phyloP scores from a whole-genome alignment of 2,113 vertebrate genomes.

The Chaetodon trifascialis region DNA sequence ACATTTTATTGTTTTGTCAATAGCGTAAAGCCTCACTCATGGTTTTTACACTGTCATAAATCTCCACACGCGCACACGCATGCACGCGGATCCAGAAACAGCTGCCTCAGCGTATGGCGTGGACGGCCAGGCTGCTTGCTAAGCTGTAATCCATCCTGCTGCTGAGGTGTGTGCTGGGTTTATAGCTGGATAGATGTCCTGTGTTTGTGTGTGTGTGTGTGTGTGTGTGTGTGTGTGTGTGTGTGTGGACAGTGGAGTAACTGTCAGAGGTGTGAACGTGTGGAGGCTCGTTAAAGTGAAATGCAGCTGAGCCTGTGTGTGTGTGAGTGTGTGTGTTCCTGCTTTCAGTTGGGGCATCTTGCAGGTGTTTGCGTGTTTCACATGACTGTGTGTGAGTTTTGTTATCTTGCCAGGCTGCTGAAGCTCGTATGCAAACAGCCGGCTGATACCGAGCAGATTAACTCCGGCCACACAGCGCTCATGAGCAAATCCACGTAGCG shows the following conservation, averaged over 20 bases:
- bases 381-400: constrained; percentile 13
- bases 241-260: not conserved
- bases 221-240: constrained; percentile 18
- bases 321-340: not conserved
- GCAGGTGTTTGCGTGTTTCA: not conserved
- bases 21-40: constrained; percentile 39
- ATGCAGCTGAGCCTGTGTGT: not conserved
- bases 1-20: constrained; percentile 58
- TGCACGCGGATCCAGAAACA: constrained; percentile 34
- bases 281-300: not conserved
- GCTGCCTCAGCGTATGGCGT: constrained; percentile 58
- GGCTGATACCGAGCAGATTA: constrained; percentile 46
- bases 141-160: constrained; percentile 41
- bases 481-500: constrained; percentile 6
- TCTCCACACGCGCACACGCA: constrained; percentile 3
- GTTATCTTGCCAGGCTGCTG: constrained; percentile 30
- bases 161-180: constrained; percentile 33
- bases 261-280: not conserved
- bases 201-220: constrained; percentile 10
- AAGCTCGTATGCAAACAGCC: constrained; percentile 50
- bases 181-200: constrained; percentile 29
- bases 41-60: constrained; percentile 16
- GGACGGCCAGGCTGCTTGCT: constrained; percentile 26
- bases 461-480: not conserved
- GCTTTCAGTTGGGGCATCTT: not conserved